Evolutionary conservation across 2,888 invertebrate species (phyloP).

Genomic region (Phytoseiulus persimilis): DNA sequence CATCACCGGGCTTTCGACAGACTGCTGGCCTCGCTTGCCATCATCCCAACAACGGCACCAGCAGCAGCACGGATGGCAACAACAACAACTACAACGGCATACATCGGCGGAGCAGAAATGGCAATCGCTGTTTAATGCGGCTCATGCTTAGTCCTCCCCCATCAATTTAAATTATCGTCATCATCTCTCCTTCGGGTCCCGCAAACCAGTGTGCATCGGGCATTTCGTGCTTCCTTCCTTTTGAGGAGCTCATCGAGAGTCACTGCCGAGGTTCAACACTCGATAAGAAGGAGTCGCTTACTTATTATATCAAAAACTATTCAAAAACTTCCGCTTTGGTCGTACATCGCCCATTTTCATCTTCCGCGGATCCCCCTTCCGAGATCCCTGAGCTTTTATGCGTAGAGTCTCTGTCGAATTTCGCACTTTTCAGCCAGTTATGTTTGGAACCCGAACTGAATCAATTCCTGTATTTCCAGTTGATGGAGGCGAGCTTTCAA

Average conservation of each 20-base stretch:
- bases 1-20: constrained; percentile 7
- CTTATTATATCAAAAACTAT: no score
- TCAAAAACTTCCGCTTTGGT: no score
- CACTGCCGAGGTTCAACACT: no score
- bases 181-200: background rate
- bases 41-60: constrained; percentile 6
- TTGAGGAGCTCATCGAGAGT: no score
- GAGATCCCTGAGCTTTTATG: no score
- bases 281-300: no score
- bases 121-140: background rate
- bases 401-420: no score
- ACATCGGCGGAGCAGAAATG: background rate
- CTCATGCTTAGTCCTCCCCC: background rate
- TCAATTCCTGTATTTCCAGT: background rate
- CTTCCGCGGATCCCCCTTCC: no score
- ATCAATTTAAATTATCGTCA: background rate
- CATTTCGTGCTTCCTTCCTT: no score
- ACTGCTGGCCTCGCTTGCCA: background rate
- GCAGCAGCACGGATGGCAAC: background rate
- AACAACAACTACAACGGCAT: background rate
- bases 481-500: constrained; percentile 41
- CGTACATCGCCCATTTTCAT: no score
- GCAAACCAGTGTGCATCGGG: background rate
- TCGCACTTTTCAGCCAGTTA: no score
- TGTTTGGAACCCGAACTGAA: no score